Evolutionary conservation across 2,888 invertebrate genomes (phyloP).

Genomic region (Thecocarcelia acutangulata): DNA sequence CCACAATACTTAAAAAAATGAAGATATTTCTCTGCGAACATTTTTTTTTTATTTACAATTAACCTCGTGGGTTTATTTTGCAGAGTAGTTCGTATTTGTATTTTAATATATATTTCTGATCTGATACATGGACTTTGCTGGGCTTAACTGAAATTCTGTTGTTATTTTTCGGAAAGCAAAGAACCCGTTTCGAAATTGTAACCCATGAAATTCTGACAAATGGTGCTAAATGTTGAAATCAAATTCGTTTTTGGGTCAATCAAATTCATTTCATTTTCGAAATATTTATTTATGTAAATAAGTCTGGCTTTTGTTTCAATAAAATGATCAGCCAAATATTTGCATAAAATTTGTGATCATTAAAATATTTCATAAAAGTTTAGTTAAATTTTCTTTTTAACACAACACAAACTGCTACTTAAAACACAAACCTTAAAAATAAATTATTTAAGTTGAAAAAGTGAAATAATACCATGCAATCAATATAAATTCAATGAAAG

Average conservation of each 20-base stretch:
- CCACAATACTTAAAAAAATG: no score
- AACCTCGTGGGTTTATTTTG: no score
- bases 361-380: background rate
- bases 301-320: background rate
- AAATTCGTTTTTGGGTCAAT: background rate
- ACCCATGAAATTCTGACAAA: background rate
- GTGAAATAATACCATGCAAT: slow-evolving; percentile 28
- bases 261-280: background rate
- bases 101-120: no score
- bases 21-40: no score
- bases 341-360: background rate
- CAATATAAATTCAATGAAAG: slow-evolving; percentile 50
- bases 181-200: background rate
- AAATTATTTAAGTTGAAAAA: background rate
- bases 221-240: slow-evolving; percentile 7
- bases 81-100: no score
- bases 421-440: background rate
- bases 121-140: no score
- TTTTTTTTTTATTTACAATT: no score
- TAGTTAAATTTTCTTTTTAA: background rate
- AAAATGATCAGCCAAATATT: background rate
- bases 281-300: background rate
- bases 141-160: no score
- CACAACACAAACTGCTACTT: background rate
- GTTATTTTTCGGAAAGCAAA: no score